These are phyloP conservation scores for Drusus annulatus DNA, from an alignment of 1,140 invertebrate genomes.

Conservation along the genomic window DNA sequence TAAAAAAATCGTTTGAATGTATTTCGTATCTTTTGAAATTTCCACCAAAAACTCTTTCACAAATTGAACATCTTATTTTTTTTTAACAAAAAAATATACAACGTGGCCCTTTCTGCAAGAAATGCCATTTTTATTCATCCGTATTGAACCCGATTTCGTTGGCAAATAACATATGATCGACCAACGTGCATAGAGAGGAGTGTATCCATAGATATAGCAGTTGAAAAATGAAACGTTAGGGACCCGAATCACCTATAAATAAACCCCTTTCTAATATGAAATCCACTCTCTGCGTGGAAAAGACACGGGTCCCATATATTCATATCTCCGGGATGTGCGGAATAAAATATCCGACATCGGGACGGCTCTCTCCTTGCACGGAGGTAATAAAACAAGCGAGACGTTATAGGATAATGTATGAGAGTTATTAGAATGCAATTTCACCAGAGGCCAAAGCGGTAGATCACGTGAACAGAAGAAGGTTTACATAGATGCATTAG, in stretches of 20 bases:
- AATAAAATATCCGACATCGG: neutral
- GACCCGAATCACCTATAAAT: slow-evolving; percentile 29
- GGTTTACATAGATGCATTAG: neutral
- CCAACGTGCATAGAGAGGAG: too few species aligned
- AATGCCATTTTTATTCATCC: neutral
- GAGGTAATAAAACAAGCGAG: slow-evolving; percentile 36
- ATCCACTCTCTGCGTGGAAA: slow-evolving; percentile 8
- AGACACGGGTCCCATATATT: slow-evolving; percentile 43
- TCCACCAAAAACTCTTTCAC: too few species aligned
- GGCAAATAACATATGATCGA: neutral
- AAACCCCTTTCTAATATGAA: slow-evolving; percentile 36
- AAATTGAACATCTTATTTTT: too few species aligned
- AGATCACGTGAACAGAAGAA: neutral
- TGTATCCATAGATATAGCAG: neutral
- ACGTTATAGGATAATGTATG: slow-evolving; percentile 43
- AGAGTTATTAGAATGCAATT: slow-evolving; percentile 52
- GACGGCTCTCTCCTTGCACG: neutral
- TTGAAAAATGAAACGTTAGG: neutral
- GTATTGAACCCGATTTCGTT: neutral
- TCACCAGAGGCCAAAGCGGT: neutral
- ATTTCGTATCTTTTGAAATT: too few species aligned
- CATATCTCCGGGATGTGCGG: slow-evolving; percentile 17
- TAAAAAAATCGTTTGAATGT: too few species aligned
- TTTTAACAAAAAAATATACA: too few species aligned
- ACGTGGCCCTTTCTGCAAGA: neutral